phyloP scores from a whole-genome alignment of 2,797 vertebrate species.

The Emys orbicularis region DNA sequence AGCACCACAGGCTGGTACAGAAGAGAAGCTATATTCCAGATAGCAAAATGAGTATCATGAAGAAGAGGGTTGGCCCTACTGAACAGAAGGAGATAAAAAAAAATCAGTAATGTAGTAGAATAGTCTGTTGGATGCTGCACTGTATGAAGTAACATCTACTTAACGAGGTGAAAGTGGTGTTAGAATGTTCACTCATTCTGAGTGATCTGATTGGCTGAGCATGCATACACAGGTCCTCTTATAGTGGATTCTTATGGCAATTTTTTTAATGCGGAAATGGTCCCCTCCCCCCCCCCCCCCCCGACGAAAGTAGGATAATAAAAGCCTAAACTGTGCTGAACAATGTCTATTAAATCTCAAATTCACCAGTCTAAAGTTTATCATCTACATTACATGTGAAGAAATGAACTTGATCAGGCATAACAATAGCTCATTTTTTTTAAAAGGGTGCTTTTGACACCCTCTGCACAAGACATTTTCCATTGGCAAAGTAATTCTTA shows the following conservation, averaged over 20 bases:
- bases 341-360: slow-evolving; percentile 37
- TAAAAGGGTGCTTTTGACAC: background rate
- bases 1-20: background rate
- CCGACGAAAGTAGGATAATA: background rate
- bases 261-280: background rate
- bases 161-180: background rate
- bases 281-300: background rate
- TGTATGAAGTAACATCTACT: background rate
- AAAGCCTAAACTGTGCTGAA: background rate
- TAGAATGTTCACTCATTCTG: background rate
- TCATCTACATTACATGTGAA: background rate
- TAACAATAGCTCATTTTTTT: slow-evolving; percentile 29
- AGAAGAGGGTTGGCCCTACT: background rate
- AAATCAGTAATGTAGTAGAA: background rate
- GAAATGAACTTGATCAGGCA: background rate
- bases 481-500: slow-evolving; percentile 39
- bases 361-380: slow-evolving; percentile 16
- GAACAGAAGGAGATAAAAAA: background rate
- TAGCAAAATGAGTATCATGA: background rate
- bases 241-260: background rate
- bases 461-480: slow-evolving; percentile 37
- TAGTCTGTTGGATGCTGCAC: background rate
- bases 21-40: background rate
- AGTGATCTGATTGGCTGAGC: background rate
- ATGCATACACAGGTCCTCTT: background rate